These are phyloP conservation scores for Pogonocichla stellata DNA, from an alignment of 2,113 vertebrate genomes.

Conservation along the genomic window DNA sequence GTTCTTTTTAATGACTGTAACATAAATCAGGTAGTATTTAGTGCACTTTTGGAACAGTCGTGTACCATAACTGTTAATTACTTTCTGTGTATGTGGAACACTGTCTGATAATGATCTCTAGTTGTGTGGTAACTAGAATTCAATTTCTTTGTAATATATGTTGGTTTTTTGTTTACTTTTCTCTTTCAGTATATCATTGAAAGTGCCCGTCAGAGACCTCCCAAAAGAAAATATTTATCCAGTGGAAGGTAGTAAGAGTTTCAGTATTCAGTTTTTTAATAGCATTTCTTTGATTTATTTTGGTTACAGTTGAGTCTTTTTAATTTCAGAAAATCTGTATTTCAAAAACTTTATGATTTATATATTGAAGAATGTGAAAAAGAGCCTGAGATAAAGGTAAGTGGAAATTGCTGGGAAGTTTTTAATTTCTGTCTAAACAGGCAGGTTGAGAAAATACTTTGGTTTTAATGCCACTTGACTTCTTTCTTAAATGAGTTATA, in stretches of 20 bases:
- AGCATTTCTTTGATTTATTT: neutral
- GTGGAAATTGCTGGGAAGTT: neutral
- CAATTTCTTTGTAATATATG: neutral
- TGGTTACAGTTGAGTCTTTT: slow-evolving; percentile 25
- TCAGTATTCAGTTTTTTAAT: neutral
- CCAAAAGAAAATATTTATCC: slow-evolving; percentile 89
- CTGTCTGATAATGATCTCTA: neutral
- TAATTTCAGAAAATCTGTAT: slow-evolving; percentile 88
- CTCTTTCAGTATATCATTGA: slow-evolving; percentile 92
- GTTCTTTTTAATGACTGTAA: neutral
- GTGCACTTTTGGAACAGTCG: neutral
- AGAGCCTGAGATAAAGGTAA: slow-evolving; percentile 97
- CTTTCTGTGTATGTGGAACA: neutral
- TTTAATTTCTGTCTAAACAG: neutral
- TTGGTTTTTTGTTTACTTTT: neutral
- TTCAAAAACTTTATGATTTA: slow-evolving; percentile 98
- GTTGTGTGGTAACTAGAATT: neutral
- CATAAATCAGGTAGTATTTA: neutral
- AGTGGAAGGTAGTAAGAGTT: slow-evolving; percentile 79
- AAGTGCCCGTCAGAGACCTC: slow-evolving; percentile 95
- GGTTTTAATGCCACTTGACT: neutral
- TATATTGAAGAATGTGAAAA: slow-evolving; percentile 99
- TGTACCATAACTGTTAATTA: neutral
- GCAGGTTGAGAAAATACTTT: neutral
- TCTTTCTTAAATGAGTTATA: neutral